phyloP scores from a whole-genome alignment of 2,888 invertebrate genomes.

The Himalopsyche tibetana region DNA sequence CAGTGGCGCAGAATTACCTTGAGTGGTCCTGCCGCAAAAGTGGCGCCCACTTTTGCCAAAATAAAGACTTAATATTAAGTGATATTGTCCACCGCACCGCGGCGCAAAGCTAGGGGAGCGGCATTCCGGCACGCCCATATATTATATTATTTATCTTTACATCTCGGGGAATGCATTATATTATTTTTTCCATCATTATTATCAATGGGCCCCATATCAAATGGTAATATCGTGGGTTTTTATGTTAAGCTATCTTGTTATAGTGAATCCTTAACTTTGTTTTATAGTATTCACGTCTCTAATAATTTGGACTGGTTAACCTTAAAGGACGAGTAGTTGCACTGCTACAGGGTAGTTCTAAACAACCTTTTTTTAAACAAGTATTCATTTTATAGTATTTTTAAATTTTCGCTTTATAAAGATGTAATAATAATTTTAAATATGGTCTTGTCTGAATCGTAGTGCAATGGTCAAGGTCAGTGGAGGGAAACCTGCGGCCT shows the following conservation, averaged over 20 bases:
- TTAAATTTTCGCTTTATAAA: no score
- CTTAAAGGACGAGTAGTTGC: no score
- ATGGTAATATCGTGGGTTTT: neutral
- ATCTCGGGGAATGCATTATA: slow-evolving; percentile 2
- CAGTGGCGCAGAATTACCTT: slow-evolving; percentile 19
- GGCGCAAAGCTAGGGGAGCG: slow-evolving; percentile 5
- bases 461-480: no score
- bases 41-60: slow-evolving; percentile 19
- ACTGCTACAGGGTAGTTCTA: no score
- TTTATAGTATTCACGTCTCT: neutral
- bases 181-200: slow-evolving; percentile 21
- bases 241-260: slow-evolving; percentile 13
- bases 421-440: no score
- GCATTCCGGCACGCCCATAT: neutral
- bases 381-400: no score
- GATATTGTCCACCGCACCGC: slow-evolving; percentile 30
- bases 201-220: neutral
- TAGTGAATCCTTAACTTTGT: neutral
- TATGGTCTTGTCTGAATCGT: no score
- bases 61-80: slow-evolving; percentile 34
- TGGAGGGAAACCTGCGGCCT: no score
- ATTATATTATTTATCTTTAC: slow-evolving; percentile 28
- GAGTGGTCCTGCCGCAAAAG: slow-evolving; percentile 16
- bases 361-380: no score
- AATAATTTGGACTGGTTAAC: no score